A percentile compares a stretch with the other conserved stretches of the same genome.
Evolutionary conservation across 2,888 invertebrate genomes (phyloP).

Genomic region (Eueremaeus valkanovi): DNA sequence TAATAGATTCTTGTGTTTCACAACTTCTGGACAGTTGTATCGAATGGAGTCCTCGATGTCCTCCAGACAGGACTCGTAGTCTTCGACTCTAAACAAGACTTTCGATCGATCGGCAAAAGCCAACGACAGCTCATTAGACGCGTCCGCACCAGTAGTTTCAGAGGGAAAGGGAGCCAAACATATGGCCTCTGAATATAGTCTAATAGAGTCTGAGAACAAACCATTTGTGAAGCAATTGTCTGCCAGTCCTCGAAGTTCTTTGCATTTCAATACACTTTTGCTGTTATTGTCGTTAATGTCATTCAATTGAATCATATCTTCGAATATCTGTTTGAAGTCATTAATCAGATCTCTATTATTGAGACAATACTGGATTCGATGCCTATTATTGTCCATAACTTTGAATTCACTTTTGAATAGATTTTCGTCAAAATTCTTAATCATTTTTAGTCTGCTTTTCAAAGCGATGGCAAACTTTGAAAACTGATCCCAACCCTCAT

Average conservation of each 20-base stretch:
- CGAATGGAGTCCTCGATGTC: conserved; percentile 35
- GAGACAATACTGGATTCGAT: conserved; percentile 1
- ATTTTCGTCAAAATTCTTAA: conserved; percentile 2
- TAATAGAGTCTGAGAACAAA: neutral
- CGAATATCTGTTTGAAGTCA: neutral
- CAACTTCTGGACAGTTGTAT: conserved; percentile 8
- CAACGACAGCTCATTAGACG: neutral
- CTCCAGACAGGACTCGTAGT: conserved; percentile 3
- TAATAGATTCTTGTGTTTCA: neutral
- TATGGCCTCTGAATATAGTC: conserved; percentile 28
- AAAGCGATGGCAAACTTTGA: neutral
- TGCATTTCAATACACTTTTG: neutral
- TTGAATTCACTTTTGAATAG: neutral
- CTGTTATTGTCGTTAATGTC: neutral
- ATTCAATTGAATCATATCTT: neutral
- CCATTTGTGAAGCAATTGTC: conserved; percentile 8
- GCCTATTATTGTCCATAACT: neutral
- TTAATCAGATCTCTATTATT: neutral
- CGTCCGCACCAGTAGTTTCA: neutral
- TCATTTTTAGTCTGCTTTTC: neutral
- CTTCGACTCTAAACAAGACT: conserved; percentile 23
- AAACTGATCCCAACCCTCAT: conserved; percentile 27
- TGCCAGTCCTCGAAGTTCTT: neutral
- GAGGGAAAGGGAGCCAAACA: conserved; percentile 23
- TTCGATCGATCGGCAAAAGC: conserved; percentile 10